phyloP scores from a whole-genome alignment of 2,113 vertebrate species.

The Arothron firmamentum region DNA sequence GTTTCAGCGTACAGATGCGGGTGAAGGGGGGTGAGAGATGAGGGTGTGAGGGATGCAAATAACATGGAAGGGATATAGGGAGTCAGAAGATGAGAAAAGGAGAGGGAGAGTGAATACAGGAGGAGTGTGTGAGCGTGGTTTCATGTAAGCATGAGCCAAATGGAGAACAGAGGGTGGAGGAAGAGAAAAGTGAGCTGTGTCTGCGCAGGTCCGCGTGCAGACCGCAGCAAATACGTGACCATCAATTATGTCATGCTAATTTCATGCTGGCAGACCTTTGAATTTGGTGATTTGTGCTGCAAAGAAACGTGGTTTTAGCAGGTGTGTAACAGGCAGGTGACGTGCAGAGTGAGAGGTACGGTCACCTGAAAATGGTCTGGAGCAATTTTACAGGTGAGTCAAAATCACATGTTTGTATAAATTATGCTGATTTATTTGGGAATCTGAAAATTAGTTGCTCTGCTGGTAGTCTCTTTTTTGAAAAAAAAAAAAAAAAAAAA shows the following conservation, averaged over 20 bases:
- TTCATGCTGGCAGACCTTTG: slow-evolving; percentile 16
- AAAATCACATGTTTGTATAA: too few species aligned
- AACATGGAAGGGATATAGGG: slow-evolving; percentile 32
- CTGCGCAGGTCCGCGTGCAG: background rate
- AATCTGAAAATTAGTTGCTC: too few species aligned
- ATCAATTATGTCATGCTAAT: slow-evolving; percentile 45
- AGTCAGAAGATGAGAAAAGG: slow-evolving; percentile 22
- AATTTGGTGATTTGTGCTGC: background rate
- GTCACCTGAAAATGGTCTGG: too few species aligned
- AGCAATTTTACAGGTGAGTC: too few species aligned
- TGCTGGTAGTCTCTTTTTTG: too few species aligned
- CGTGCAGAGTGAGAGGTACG: too few species aligned
- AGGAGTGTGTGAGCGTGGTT: slow-evolving; percentile 14
- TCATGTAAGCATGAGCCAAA: too few species aligned
- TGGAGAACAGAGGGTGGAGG: background rate
- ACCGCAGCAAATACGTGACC: slow-evolving; percentile 18
- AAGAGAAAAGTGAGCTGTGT: slow-evolving; percentile 14
- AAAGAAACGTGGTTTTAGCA: slow-evolving; percentile 1
- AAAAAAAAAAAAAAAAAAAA: too few species aligned
- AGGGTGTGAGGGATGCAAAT: slow-evolving; percentile 43
- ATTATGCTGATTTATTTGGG: too few species aligned
- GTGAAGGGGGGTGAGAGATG: background rate
- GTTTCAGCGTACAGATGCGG: slow-evolving; percentile 55
- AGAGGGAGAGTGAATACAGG: background rate
- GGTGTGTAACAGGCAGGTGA: too few species aligned